Conservation (phyloP, 2,888 invertebrate genomes). For the Apomyelois bistriatella region DNA sequence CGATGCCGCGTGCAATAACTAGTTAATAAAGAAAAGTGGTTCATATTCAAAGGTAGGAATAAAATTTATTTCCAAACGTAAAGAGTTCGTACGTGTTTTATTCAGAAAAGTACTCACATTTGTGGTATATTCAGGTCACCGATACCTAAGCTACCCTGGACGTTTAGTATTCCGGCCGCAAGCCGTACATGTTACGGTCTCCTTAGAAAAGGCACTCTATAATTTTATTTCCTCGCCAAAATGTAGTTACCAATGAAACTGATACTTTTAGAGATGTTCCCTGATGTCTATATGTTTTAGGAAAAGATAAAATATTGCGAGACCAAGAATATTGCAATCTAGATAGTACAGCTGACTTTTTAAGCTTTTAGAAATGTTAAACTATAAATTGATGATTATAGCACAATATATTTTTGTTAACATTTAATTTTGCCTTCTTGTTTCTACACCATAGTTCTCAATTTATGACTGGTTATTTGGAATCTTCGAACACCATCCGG, state of each 20-base stretch:
- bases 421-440: no score
- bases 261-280: constrained; percentile 62
- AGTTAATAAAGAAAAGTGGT: no score
- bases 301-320: background rate
- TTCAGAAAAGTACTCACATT: background rate
- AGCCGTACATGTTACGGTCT: constrained; percentile 63
- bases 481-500: no score
- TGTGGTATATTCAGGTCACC: constrained; percentile 19
- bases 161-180: constrained; percentile 64
- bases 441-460: no score
- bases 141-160: constrained; percentile 46
- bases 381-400: no score
- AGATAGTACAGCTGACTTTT: no score
- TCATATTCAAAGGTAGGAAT: background rate
- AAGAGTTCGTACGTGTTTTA: background rate
- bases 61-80: background rate
- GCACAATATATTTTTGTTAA: no score
- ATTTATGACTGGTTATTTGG: no score
- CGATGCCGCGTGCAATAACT: no score
- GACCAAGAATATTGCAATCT: no score
- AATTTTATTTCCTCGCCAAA: constrained; percentile 78
- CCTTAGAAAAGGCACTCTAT: constrained; percentile 75
- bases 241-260: constrained; percentile 70
- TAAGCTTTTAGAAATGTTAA: no score
- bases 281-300: background rate